phyloP scores from a whole-genome alignment of 2,888 invertebrate species.

The Macrosoma leucophasiata region DNA sequence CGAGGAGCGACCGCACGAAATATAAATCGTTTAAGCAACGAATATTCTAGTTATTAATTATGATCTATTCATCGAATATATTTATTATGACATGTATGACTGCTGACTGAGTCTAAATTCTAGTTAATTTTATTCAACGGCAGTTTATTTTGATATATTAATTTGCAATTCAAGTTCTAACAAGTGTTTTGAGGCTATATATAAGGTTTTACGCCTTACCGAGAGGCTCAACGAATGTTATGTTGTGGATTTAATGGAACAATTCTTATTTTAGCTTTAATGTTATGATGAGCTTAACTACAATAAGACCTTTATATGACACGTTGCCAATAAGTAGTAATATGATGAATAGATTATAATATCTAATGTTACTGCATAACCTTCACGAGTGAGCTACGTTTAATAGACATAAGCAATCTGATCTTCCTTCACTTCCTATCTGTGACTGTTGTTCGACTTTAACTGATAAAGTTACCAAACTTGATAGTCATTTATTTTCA shows the following conservation, averaged over 20 bases:
- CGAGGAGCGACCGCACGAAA: too few relatives aligned
- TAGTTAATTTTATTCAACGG: too few relatives aligned
- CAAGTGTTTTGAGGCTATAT: too few relatives aligned
- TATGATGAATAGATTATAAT: constrained; percentile 33
- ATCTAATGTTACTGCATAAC: constrained; percentile 33
- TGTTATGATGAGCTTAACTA: constrained; percentile 28
- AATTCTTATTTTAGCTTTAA: constrained; percentile 1
- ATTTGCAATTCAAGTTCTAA: constrained; percentile 1
- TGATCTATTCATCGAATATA: constrained; percentile 16
- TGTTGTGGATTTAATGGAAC: constrained; percentile 3
- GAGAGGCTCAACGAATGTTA: too few relatives aligned
- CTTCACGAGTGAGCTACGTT: constrained; percentile 50
- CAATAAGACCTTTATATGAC: constrained; percentile 23
- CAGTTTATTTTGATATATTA: not conserved
- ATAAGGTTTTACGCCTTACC: too few relatives aligned
- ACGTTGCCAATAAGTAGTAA: constrained; percentile 20
- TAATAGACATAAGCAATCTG: constrained; percentile 45
- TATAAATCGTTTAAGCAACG: too few relatives aligned
- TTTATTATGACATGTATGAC: not conserved
- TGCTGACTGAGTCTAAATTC: too few relatives aligned
- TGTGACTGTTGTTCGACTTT: constrained; percentile 10
- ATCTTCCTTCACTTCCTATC: constrained; percentile 34
- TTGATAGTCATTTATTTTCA: constrained; percentile 57
- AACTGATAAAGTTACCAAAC: constrained; percentile 39
- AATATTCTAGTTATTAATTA: too few relatives aligned